phyloP scores from a whole-genome alignment of 2,888 invertebrate species.

The Nebria salina region DNA sequence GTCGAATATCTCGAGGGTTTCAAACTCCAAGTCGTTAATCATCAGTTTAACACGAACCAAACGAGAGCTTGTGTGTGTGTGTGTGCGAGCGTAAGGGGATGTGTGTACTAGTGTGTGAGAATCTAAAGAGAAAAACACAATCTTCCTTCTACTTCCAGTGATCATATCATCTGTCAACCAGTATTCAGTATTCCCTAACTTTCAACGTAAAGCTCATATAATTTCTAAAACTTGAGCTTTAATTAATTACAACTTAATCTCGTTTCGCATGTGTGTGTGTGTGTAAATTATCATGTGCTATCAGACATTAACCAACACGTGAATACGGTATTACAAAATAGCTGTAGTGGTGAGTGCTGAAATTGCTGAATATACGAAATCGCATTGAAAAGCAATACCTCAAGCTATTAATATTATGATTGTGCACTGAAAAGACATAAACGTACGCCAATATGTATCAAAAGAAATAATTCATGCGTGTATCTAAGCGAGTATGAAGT shows the following conservation, averaged over 20 bases:
- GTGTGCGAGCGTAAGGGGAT: background rate
- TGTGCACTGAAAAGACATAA: too few relatives aligned
- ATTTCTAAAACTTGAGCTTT: background rate
- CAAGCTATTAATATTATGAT: too few relatives aligned
- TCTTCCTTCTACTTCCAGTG: constrained; percentile 1
- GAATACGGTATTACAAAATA: too few relatives aligned
- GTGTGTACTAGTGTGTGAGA: background rate
- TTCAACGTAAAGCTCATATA: background rate
- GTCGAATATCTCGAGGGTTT: constrained; percentile 46
- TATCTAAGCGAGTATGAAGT: too few relatives aligned
- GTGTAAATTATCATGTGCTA: too few relatives aligned
- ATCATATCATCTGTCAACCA: constrained; percentile 34
- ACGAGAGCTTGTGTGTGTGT: background rate
- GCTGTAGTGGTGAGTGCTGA: too few relatives aligned
- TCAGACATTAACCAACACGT: too few relatives aligned
- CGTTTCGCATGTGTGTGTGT: background rate
- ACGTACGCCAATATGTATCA: too few relatives aligned
- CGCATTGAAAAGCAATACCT: too few relatives aligned
- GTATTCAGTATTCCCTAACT: background rate
- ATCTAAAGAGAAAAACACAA: background rate
- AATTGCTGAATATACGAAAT: too few relatives aligned
- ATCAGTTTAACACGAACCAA: constrained; percentile 29
- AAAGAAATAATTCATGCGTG: too few relatives aligned
- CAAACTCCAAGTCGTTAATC: constrained; percentile 42
- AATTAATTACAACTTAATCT: background rate